Evolutionary conservation across 2,888 invertebrate genomes (phyloP), one percentile per base, ranked within the genome.

Genomic region (Alcis repandata): DNA sequence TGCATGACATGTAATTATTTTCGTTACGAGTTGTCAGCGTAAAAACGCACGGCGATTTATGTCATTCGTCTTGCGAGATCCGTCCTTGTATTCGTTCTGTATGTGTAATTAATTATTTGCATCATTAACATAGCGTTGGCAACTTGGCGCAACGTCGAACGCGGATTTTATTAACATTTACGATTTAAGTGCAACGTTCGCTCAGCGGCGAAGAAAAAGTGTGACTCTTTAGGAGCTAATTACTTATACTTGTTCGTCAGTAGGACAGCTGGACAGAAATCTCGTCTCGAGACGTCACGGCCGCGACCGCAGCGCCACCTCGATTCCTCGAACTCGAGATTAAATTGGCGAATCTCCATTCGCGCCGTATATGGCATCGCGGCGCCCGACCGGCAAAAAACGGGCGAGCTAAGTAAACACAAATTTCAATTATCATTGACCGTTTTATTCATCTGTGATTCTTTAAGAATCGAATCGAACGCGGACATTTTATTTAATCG

Each of bases 381-480:
- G 88, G 90, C 87, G 88, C 89, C 71, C 87, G 82, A 77, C 74
- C 68, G 54, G 76, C 79, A 87, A 92, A 92, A 91, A 90, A 80
- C 77, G 70, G 72, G 67, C 82, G 73, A 76, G 78, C 84, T 89
- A 91, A 90, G 88, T 89, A 89, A 92, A 90, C 86, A 90, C 91
- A 91, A 91, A 92, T 91, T 93, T 91, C 86, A 91, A 90, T 92
- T 90, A 92, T 90, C 88, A 91, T 90, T 88, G 83, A 85, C 85
- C 80, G 84, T 91, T 91, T 91, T 88, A 87, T 89, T 88, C 82
- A 87, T 88, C 86, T 83, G 79, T 83, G 86, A 85, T 87, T 89
- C 84, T 87, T 87, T 84, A 85, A 88, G 86, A 87, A 86, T 86
- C 84, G 77, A 68, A 65, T 68, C 63, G 70, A 68, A 63, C 61